Conservation (phyloP, 2,797 vertebrate genomes). For the Manis pentadactyla region DNA sequence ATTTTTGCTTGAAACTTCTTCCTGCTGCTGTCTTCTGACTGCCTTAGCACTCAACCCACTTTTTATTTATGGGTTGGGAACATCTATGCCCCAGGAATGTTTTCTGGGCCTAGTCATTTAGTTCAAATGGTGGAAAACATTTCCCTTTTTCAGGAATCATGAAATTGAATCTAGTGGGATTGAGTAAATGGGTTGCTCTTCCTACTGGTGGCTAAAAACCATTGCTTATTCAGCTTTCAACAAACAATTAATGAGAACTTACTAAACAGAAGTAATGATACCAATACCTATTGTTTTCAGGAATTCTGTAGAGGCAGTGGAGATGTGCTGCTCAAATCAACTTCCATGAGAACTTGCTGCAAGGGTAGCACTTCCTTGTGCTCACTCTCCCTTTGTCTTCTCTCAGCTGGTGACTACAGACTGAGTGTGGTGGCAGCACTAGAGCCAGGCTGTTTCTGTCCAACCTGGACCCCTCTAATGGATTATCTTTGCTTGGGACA, state of each 20-base stretch:
- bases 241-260: background rate
- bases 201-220: conserved; percentile 32
- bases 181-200: background rate
- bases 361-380: background rate
- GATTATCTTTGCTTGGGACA: background rate
- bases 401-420: background rate
- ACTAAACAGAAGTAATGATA: background rate
- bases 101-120: conserved; percentile 29
- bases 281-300: background rate
- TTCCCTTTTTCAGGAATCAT: conserved; percentile 20
- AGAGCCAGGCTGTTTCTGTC: background rate
- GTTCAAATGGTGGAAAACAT: background rate
- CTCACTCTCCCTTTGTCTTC: background rate
- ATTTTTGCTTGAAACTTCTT: background rate
- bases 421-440: background rate
- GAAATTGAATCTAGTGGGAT: background rate
- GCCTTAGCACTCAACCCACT: background rate
- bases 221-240: conserved; percentile 1
- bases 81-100: background rate
- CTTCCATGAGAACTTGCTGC: background rate
- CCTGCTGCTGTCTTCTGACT: background rate
- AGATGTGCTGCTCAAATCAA: background rate
- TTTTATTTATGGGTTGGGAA: background rate
- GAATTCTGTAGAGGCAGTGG: background rate
- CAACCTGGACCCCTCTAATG: background rate